Base-by-base conservation (phyloP, 1,140 invertebrate genomes). In the Subanguina moxae region DNA sequence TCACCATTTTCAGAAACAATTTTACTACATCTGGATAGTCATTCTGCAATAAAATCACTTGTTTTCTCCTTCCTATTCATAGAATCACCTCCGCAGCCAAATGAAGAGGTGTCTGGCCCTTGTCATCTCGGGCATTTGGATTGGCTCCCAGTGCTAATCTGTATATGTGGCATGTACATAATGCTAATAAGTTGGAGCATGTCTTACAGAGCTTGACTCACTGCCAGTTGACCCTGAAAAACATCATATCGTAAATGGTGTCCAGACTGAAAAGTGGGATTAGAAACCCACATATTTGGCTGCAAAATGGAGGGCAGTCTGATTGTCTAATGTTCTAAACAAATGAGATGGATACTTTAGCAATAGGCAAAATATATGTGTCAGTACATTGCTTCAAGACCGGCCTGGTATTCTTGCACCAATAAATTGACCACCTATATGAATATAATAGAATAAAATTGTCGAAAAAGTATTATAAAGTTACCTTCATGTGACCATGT, bases 11-110 rank as follows among this genome's bases (percentile, higher is more conserved):
- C 28, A 99, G 86, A 83, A 98, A 98, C 57, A 98, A 85, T 84
- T 97, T 94, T 13, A 93, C 93, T 8, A 99, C 94, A 87, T 97
- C 94, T 8, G 93, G 92, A 83, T 91, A 94, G 83, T 99, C 96
- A 83, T 97, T 96, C 66, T 80, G 38, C n/a, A 56, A 23, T 23
- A 56, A 23, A 61, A 56, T 19, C 30, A 23, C n/a, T 25, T 72
- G 69, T n/a, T 64, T 19, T 75, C 7, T 19, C 15, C 5, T 71
- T 66, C 19, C 11, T 19, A 32, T 27, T 45, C 11, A 1, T 43
- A 45, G 42, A 25, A 5, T 94, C 83, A 95, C 94, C 86, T 97
- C 92, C 23, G 94, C 94, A 0, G 94, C 94, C 32, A 94, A 79
- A 73, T 88, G 87, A 3, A 88, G 78, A 1, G 87, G 86, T 0